Conservation (phyloP, 2,888 invertebrate species). For the Busseola fusca region DNA sequence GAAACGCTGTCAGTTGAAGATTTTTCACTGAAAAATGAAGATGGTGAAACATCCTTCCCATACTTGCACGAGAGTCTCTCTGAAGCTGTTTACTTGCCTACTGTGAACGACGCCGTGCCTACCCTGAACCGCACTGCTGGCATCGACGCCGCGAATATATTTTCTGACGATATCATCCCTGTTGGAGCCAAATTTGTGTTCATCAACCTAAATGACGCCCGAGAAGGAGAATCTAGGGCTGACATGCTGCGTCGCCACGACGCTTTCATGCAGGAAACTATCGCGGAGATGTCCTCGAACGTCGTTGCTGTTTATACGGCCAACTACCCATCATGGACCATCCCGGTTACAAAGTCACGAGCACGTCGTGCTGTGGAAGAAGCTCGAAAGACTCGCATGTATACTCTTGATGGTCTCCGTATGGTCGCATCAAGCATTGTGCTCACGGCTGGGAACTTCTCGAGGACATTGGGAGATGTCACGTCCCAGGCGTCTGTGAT, state of each 20-base stretch:
- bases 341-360: constrained; percentile 71
- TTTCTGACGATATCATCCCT: constrained; percentile 73
- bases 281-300: constrained; percentile 82
- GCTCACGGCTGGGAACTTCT: constrained; percentile 40
- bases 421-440: constrained; percentile 66
- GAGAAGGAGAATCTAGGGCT: constrained; percentile 86
- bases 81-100: constrained; percentile 88
- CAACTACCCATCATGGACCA: constrained; percentile 85
- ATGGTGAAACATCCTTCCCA: constrained; percentile 78
- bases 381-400: neutral
- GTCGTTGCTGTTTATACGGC: constrained; percentile 90
- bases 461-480: constrained; percentile 2
- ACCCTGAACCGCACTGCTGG: constrained; percentile 87
- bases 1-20: constrained; percentile 90
- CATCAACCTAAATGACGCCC: constrained; percentile 89
- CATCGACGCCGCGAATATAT: constrained; percentile 76
- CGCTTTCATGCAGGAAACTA: constrained; percentile 88
- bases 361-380: constrained; percentile 72
- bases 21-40: constrained; percentile 84
- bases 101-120: constrained; percentile 89
- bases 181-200: constrained; percentile 86
- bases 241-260: constrained; percentile 90
- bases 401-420: constrained; percentile 66
- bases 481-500: constrained; percentile 33
- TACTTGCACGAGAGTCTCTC: constrained; percentile 77